These are phyloP conservation scores for Strix aluco DNA, from an alignment of 2,113 vertebrate genomes.

Conservation along the genomic window DNA sequence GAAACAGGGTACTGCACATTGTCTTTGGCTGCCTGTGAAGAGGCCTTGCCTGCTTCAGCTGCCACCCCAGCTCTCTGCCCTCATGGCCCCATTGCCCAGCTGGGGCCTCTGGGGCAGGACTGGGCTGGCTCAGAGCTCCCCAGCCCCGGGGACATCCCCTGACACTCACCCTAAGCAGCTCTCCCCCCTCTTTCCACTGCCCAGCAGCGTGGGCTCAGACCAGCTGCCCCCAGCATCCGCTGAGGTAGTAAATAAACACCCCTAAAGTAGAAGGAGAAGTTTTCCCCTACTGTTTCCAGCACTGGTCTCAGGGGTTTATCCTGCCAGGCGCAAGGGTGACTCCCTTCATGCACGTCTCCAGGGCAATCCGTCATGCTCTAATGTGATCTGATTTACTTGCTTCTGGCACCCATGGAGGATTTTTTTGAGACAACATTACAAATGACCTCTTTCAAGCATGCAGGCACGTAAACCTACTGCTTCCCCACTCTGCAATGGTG, in stretches of 20 bases:
- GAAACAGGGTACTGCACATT: background rate
- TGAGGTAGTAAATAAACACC: background rate
- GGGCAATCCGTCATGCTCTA: background rate
- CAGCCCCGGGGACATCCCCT: accelerated
- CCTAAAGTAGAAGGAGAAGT: accelerated
- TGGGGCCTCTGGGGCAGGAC: background rate
- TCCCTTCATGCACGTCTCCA: accelerated
- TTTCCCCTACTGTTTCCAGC: background rate
- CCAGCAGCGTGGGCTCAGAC: background rate
- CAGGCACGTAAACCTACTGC: background rate
- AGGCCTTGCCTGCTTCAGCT: background rate
- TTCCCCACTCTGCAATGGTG: background rate
- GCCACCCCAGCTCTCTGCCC: background rate
- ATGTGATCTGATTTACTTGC: background rate
- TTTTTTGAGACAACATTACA: background rate
- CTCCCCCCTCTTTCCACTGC: background rate
- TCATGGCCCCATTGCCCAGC: accelerated
- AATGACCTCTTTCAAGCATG: accelerated
- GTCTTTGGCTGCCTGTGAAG: background rate
- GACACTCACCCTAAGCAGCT: accelerated
- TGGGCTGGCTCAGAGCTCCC: background rate
- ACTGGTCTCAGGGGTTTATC: background rate
- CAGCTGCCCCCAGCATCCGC: background rate
- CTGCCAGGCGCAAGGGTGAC: background rate
- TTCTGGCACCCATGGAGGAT: background rate